Percentiles rank a stretch among this genome's conserved stretches.
phyloP scores from a whole-genome alignment of 2,888 invertebrate species.

The Temnothorax unifasciatus region DNA sequence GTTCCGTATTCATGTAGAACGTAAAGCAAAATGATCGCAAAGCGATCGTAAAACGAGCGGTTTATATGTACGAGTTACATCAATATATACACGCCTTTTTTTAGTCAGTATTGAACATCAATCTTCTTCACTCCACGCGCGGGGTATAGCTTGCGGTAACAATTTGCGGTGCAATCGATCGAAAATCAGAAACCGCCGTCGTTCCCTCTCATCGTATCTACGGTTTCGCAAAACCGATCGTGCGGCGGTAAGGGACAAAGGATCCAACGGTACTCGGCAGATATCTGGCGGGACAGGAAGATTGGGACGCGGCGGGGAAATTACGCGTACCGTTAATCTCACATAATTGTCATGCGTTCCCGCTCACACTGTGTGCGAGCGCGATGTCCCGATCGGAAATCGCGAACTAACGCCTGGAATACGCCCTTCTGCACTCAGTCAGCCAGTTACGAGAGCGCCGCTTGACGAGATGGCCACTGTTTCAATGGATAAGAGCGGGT shows the following conservation, averaged over 20 bases:
- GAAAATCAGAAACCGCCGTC: constrained; percentile 40
- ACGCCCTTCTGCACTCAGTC: constrained; percentile 45
- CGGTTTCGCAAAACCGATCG: constrained; percentile 39
- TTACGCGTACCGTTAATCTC: constrained; percentile 66
- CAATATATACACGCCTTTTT: not conserved
- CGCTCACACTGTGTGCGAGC: not conserved
- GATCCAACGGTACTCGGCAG: constrained; percentile 19
- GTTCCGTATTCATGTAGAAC: not conserved
- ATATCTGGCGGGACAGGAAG: not conserved
- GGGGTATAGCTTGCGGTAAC: constrained; percentile 36
- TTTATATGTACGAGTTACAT: constrained; percentile 13
- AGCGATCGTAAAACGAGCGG: not conserved
- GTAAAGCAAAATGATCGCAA: not conserved
- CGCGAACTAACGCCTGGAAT: constrained; percentile 44
- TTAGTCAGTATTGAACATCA: constrained; percentile 26
- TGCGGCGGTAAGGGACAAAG: constrained; percentile 47
- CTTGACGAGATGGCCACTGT: constrained; percentile 40
- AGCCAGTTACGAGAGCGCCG: constrained; percentile 16
- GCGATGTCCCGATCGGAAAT: constrained; percentile 49
- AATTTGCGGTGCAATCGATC: constrained; percentile 32
- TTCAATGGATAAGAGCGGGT: constrained; percentile 51
- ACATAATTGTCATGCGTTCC: constrained; percentile 61
- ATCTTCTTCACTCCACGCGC: constrained; percentile 21
- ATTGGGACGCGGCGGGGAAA: not conserved
- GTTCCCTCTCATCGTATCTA: constrained; percentile 16